phyloP scores from a whole-genome alignment of 2,113 vertebrate genomes.

The Callionymus lyra region DNA sequence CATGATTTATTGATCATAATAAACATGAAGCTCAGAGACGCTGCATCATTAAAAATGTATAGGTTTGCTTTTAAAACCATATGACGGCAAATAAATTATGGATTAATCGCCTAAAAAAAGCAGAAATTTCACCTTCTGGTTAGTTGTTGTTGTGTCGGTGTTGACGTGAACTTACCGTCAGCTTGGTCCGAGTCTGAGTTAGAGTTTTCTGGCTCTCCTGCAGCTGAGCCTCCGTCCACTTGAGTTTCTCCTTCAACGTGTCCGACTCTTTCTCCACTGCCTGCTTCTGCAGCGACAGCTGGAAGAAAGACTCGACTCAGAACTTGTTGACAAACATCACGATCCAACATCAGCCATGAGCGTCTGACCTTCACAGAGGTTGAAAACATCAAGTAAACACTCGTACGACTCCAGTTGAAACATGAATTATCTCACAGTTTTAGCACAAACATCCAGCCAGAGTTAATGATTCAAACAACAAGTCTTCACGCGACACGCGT shows the following conservation, averaged over 20 bases:
- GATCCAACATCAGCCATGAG: background rate
- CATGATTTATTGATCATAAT: too few relatives aligned
- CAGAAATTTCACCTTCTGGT: conserved; percentile 5
- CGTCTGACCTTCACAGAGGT: too few relatives aligned
- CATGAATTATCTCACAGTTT: too few relatives aligned
- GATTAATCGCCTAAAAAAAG: too few relatives aligned
- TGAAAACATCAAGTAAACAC: conserved; percentile 1
- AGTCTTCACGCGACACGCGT: too few relatives aligned
- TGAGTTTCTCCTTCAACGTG: conserved; percentile 55
- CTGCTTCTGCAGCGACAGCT: conserved; percentile 69
- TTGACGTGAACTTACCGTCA: conserved; percentile 49
- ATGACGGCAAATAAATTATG: too few relatives aligned
- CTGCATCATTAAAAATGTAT: conserved; percentile 30
- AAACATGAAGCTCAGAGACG: too few relatives aligned
- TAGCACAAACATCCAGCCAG: too few relatives aligned
- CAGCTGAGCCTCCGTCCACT: conserved; percentile 61
- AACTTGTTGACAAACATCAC: background rate
- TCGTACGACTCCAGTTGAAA: too few relatives aligned
- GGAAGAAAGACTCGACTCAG: conserved; percentile 9
- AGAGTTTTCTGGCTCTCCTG: conserved; percentile 62
- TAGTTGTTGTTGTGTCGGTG: conserved; percentile 11
- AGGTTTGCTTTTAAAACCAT: background rate
- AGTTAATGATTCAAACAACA: too few relatives aligned
- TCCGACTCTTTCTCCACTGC: conserved; percentile 60
- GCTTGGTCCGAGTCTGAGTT: conserved; percentile 57